Percentiles rank a stretch among this genome's conserved stretches.
phyloP scores from a whole-genome alignment of 2,113 vertebrate genomes.

The Xiphophorus hellerii region DNA sequence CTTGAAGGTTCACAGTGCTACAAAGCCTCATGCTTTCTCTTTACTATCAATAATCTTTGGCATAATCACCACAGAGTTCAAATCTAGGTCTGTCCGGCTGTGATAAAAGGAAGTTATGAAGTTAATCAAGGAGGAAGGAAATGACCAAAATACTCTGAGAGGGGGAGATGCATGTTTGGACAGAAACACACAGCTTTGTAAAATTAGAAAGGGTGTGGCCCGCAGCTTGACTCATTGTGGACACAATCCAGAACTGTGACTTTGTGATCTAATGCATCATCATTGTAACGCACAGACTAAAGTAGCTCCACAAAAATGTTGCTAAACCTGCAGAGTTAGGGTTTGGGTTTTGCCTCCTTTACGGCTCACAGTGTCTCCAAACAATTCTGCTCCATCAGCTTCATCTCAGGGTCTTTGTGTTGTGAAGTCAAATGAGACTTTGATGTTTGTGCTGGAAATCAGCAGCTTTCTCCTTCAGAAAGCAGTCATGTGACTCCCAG shows the following conservation, averaged over 20 bases:
- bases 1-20: background rate
- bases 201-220: constrained; percentile 59
- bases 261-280: constrained; percentile 38
- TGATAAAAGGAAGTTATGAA: constrained; percentile 12
- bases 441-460: constrained; percentile 3
- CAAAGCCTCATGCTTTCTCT: background rate
- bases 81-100: background rate
- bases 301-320: constrained; percentile 1
- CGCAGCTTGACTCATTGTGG: constrained; percentile 62
- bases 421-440: constrained; percentile 1
- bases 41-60: background rate
- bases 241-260: constrained; percentile 37
- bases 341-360: constrained; percentile 40
- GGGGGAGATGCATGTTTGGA: constrained; percentile 32
- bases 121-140: constrained; percentile 41
- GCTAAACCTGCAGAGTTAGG: constrained; percentile 17
- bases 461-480: constrained; percentile 7
- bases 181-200: constrained; percentile 22
- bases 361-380: constrained; percentile 11
- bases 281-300: constrained; percentile 26
- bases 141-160: constrained; percentile 20
- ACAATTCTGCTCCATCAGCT: constrained; percentile 21
- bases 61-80: background rate
- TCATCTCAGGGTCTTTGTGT: constrained; percentile 1
- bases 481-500: background rate